Conservation (phyloP, 2,888 invertebrate species). For the Epinotia nisella region DNA sequence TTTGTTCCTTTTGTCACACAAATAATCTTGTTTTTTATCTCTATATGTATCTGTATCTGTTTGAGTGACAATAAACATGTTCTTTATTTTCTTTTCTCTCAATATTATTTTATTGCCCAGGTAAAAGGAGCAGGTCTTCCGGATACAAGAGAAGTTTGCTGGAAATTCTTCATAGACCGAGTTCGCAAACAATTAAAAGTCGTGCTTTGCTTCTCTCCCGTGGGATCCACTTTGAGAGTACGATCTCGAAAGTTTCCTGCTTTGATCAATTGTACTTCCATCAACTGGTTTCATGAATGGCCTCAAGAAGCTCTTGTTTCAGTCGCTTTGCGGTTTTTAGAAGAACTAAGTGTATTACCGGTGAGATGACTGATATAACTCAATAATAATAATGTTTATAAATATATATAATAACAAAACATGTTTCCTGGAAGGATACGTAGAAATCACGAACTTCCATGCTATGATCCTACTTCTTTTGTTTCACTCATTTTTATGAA, state of each 20-base stretch:
- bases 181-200: conserved; percentile 95
- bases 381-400: conserved; percentile 11
- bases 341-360: conserved; percentile 91
- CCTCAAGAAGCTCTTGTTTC: conserved; percentile 98
- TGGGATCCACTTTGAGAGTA: conserved; percentile 96
- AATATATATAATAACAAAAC: background rate
- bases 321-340: conserved; percentile 94
- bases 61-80: too few species aligned
- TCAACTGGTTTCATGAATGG: conserved; percentile 99
- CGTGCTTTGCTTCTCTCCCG: conserved; percentile 98
- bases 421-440: background rate
- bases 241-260: conserved; percentile 98
- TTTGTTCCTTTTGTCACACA: too few species aligned
- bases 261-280: conserved; percentile 96
- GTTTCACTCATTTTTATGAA: background rate
- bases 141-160: conserved; percentile 97
- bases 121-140: conserved; percentile 94
- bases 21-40: too few species aligned
- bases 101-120: conserved; percentile 59
- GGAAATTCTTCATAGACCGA: conserved; percentile 98
- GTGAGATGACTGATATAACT: conserved; percentile 72
- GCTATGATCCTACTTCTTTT: background rate
- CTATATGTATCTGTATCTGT: too few species aligned
- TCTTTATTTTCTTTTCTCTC: too few species aligned
- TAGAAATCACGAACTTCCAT: background rate